Conservation (phyloP, 2,888 invertebrate genomes). For the Aphidoletes aphidimyza region DNA sequence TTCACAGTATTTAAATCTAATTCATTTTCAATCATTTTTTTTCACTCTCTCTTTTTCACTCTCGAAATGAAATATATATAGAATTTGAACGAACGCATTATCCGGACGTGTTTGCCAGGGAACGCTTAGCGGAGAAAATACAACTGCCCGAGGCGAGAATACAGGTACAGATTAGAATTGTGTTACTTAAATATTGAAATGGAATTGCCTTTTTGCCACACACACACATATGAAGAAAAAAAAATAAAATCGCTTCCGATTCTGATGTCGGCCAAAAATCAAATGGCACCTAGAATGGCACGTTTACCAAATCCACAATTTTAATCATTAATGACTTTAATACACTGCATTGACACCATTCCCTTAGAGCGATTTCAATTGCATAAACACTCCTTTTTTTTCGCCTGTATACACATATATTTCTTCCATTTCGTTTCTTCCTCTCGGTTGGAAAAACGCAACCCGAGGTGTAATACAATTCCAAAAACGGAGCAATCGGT, state of each 20-base stretch:
- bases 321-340: background rate
- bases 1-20: background rate
- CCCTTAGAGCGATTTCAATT: background rate
- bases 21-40: background rate
- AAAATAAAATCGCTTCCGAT: no score
- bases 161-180: slow-evolving; percentile 77
- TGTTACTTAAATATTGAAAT: background rate
- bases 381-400: background rate
- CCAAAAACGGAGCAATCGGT: background rate
- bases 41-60: background rate
- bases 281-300: no score
- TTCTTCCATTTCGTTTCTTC: background rate
- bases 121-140: slow-evolving; percentile 95
- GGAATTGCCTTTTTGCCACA: background rate
- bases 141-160: slow-evolving; percentile 98
- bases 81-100: slow-evolving; percentile 98
- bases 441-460: no score
- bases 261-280: background rate
- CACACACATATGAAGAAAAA: no score
- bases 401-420: no score
- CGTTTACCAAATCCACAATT: background rate
- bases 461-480: background rate
- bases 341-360: background rate
- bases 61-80: no score
- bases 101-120: slow-evolving; percentile 96